These are phyloP conservation scores for Ectemnius lituratus DNA, from an alignment of 2,888 invertebrate genomes.

Conservation along the genomic window DNA sequence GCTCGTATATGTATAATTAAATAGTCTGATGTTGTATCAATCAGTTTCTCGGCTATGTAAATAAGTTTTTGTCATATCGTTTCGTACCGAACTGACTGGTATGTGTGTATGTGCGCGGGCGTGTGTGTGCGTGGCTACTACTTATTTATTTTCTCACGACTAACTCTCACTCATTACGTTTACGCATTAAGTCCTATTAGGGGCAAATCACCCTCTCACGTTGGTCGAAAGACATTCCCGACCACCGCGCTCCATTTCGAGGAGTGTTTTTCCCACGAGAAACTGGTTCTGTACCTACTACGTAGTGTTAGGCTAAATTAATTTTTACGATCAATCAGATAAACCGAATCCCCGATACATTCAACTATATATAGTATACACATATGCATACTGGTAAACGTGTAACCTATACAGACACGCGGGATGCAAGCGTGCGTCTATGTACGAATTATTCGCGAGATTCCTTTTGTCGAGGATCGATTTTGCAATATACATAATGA, in stretches of 20 bases:
- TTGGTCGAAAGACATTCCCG: background rate
- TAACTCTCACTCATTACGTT: slow-evolving; percentile 7
- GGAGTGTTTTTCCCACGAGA: slow-evolving; percentile 7
- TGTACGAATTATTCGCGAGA: slow-evolving; percentile 29
- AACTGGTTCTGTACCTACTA: slow-evolving; percentile 36
- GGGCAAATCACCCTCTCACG: slow-evolving; percentile 5
- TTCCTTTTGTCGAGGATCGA: slow-evolving; percentile 32
- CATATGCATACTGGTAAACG: background rate
- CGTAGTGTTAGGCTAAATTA: slow-evolving; percentile 28
- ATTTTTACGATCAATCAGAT: slow-evolving; percentile 40
- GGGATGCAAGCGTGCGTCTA: slow-evolving; percentile 2
- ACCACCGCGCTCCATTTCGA: background rate
- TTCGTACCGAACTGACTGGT: slow-evolving; percentile 7
- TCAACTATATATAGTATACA: slow-evolving; percentile 8
- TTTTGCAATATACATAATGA: slow-evolving; percentile 47
- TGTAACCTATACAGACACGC: background rate
- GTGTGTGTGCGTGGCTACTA: background rate
- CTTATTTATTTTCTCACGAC: background rate
- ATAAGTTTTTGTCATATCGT: slow-evolving; percentile 15
- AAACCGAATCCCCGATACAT: slow-evolving; percentile 45
- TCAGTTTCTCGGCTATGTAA: slow-evolving; percentile 43
- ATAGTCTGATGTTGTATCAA: slow-evolving; percentile 37
- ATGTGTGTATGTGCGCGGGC: background rate
- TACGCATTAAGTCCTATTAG: background rate
- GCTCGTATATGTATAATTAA: slow-evolving; percentile 41